Evolutionary conservation across 2,888 invertebrate species (phyloP), one percentile per base, ranked within the genome.

Genomic region (Caenorhabditis doughertyi): DNA sequence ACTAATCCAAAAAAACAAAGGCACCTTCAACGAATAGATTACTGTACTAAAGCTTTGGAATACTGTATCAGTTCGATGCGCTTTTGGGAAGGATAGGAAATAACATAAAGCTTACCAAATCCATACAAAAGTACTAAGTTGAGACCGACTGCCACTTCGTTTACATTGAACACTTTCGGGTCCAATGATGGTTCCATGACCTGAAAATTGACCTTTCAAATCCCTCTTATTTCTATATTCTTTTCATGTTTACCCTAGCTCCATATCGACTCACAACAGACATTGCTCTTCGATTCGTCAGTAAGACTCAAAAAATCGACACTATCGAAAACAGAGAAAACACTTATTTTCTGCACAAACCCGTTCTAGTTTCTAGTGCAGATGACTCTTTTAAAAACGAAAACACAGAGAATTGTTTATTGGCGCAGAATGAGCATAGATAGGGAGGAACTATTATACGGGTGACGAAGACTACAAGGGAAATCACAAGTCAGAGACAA

Each of bases 101-200:
- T n/a, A n/a, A n/a, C n/a, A n/a, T n/a, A 65, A 60, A 39, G 23
- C 83, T 58, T 18, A 87, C 87, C 86, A 47, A 87, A 85, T 68
- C 86, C 86, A 73, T 86, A 87, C 7, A 87, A 77, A 44, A 85
- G 70, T 11, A 81, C 8, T 42, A 85, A 55, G 42, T 86, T 87
- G 49, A 86, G 42, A 2, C 82, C 58, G 1, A 87, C 53, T 2
- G 86, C 83, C 21, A 60, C 56, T 16, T 76, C 76, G 47, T 81
- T 83, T 13, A 86, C 79, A 47, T 83, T 35, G 42, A 67, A 74
- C 0, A 71, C 53, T 51, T 79, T 81, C n/a, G 85, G 84, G 21
- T 84, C 83, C 51, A 82, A 55, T 3, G 79, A 81, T 11, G 81
- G 79, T 42, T 81, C 81, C 62, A 85, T 72, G 11, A 85, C 76